phyloP scores from a whole-genome alignment of 2,888 invertebrate genomes.

The Oscheius sp. region DNA sequence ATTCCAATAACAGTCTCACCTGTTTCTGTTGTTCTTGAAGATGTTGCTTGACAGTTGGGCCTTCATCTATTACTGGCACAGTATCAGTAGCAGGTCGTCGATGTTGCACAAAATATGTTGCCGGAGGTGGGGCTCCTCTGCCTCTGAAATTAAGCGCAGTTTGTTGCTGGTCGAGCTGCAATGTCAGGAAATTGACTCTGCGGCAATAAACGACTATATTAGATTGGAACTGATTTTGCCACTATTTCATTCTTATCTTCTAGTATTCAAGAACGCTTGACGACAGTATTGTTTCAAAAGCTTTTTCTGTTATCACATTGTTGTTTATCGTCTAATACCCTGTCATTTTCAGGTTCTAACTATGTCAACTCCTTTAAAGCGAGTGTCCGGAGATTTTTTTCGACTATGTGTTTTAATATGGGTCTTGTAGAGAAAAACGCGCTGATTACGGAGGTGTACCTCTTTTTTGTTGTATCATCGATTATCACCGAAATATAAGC shows the following conservation, averaged over 20 bases:
- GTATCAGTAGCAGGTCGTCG: conserved; percentile 2
- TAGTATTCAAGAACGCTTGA: background rate
- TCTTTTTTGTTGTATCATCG: background rate
- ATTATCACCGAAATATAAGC: background rate
- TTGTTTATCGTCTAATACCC: background rate
- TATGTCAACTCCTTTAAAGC: too few species aligned
- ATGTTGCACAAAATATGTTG: conserved; percentile 21
- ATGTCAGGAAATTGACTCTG: background rate
- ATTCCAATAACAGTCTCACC: background rate
- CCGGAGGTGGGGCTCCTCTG: conserved; percentile 4
- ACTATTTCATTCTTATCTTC: background rate
- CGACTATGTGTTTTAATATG: background rate
- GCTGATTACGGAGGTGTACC: background rate
- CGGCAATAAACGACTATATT: background rate
- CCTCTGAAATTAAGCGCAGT: background rate
- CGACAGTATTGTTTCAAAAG: background rate
- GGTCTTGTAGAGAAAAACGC: background rate
- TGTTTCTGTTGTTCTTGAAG: conserved; percentile 36
- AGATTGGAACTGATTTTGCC: background rate
- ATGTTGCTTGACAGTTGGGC: conserved; percentile 37
- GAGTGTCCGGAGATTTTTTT: background rate
- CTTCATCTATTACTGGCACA: conserved; percentile 13
- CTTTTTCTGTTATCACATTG: background rate
- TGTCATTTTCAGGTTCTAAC: background rate
- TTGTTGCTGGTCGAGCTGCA: too few species aligned